phyloP scores from a whole-genome alignment of 2,113 vertebrate species.

The Alces alces region DNA sequence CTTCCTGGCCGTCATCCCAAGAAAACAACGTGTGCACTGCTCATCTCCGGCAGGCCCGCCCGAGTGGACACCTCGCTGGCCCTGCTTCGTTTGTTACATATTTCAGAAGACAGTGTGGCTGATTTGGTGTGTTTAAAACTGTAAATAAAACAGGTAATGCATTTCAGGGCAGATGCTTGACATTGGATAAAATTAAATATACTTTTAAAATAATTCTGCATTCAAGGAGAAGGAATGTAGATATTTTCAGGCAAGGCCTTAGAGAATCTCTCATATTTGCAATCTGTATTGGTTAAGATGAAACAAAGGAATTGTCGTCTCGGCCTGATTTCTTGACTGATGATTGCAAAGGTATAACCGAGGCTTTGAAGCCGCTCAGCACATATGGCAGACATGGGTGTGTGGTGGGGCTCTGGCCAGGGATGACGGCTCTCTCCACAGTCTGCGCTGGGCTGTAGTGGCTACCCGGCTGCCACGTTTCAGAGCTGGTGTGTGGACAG shows the following conservation, averaged over 20 bases:
- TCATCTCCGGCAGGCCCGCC: fast-evolving
- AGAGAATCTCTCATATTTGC: slow-evolving; percentile 60
- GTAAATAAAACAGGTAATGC: not conserved
- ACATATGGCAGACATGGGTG: not conserved
- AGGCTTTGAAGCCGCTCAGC: not conserved
- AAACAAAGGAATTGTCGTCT: slow-evolving; percentile 42
- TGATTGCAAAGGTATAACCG: slow-evolving; percentile 28
- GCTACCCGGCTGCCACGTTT: not conserved
- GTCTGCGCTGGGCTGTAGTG: not conserved
- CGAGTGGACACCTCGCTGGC: not conserved
- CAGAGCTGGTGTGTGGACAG: not conserved
- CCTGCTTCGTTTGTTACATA: not conserved
- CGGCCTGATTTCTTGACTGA: slow-evolving; percentile 64
- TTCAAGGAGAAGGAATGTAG: not conserved
- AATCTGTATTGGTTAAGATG: slow-evolving; percentile 55
- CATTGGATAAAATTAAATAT: slow-evolving; percentile 13
- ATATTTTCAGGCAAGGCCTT: slow-evolving; percentile 56
- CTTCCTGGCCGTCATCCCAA: not conserved
- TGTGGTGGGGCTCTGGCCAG: not conserved
- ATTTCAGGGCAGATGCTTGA: not conserved
- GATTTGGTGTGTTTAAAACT: not conserved
- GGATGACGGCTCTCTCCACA: not conserved
- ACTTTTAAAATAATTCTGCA: not conserved
- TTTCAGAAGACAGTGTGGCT: not conserved
- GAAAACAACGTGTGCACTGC: fast-evolving